Conservation (phyloP, 2,797 vertebrate genomes). For the Anguilla anguilla region DNA sequence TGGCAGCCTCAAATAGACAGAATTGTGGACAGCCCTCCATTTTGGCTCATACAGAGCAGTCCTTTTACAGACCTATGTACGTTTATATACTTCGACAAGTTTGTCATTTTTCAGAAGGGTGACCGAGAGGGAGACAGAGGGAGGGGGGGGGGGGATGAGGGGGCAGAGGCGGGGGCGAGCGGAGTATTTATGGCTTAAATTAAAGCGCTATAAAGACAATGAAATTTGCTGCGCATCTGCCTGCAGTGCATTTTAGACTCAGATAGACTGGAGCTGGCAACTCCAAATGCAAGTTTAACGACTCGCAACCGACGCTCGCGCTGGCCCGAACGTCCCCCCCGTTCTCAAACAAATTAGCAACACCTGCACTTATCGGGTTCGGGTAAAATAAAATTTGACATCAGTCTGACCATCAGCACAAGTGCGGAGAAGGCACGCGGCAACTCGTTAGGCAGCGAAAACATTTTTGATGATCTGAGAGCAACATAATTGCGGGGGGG, state of each 20-base stretch:
- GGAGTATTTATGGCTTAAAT: slow-evolving; percentile 12
- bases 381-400: neutral
- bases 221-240: neutral
- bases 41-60: neutral
- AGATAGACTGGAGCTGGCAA: neutral
- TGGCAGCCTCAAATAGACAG: neutral
- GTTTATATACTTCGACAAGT: neutral
- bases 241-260: neutral
- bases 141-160: neutral
- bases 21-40: neutral
- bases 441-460: neutral
- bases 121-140: neutral
- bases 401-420: neutral
- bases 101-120: neutral
- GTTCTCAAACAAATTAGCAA: neutral
- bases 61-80: neutral
- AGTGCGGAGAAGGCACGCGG: neutral
- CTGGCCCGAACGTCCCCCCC: neutral
- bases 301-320: neutral
- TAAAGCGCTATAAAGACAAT: slow-evolving; percentile 4
- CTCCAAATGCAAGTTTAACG: neutral
- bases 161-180: too few species aligned
- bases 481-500: neutral
- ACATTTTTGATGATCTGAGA: neutral
- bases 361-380: neutral